Conservation (phyloP, 2,113 vertebrate genomes). For the Notechis scutatus region DNA sequence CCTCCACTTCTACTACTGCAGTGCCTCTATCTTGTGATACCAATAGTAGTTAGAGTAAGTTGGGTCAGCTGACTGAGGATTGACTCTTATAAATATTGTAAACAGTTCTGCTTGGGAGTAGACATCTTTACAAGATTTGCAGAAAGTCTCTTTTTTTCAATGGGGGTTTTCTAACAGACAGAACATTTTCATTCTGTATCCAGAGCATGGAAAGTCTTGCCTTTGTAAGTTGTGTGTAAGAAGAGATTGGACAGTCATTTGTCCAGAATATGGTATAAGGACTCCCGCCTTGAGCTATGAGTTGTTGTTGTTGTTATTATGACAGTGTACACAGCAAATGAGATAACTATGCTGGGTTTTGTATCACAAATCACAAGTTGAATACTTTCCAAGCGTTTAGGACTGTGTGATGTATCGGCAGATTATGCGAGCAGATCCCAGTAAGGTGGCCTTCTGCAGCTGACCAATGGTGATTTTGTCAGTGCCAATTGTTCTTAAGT, state of each 20-base stretch:
- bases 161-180: not conserved
- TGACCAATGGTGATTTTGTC: no score
- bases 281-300: not conserved
- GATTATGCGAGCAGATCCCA: no score
- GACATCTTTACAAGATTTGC: conserved; percentile 11
- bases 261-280: not conserved
- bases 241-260: not conserved
- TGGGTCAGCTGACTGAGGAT: not conserved
- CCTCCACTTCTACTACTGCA: not conserved
- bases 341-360: no score
- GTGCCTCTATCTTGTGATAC: not conserved
- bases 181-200: not conserved
- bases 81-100: not conserved
- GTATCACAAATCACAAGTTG: no score
- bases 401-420: no score
- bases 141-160: conserved; percentile 29
- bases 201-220: not conserved
- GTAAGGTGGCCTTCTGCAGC: no score
- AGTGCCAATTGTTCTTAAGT: no score
- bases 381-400: no score
- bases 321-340: no score
- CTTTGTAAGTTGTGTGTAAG: not conserved
- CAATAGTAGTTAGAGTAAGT: not conserved
- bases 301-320: not conserved
- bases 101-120: not conserved